Base-by-base conservation (phyloP, 2,888 invertebrate species). In the Meta bourneti region DNA sequence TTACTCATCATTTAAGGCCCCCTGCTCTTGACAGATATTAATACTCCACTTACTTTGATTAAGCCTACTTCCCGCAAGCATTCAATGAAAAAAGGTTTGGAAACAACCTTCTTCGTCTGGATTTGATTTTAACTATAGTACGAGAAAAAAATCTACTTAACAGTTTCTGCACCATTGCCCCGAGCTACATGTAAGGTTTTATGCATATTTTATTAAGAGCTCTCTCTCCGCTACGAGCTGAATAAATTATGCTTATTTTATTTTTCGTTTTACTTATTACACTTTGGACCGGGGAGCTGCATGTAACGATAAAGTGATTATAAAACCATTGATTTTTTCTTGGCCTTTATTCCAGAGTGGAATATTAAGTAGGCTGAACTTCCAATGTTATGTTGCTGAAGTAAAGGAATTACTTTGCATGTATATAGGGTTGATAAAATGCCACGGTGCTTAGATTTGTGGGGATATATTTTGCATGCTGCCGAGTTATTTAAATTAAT, bases 201-300 rank as follows among this genome's bases (percentile, higher is more conserved):
- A 88, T 88, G 88, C 80, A 88, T 88, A 88, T 88, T 88, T 88
- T 88, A 88, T 81, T 74, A 88, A 81, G 61, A 80, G 74, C 34
- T 75, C 79, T 69, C 34, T 75, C 79, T 69, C 72, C 2, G 48
- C 79, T 51, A 7, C 71, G 51, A 54, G 34, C 13, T 54, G 79
- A 20, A 87, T 71, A 79, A 87, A 78, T 87, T 34, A 77, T 49
- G 34, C 1, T 34, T 70, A 34, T 71, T 79, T 79, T 87, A 34
- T 79, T 87, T 87, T 87, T 71, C 52, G 51, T 51, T 13, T 54
- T 79, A 34, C 80, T 52, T 61, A n/a, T 80, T 54, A 69, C 9
- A 34, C 80, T 34, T 52, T 80, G 83, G n/a, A 11, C 52, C 7
- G 52, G 72, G 51, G n/a, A 54, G 20, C 72, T 83, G 51, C 16